Evolutionary conservation across 2,888 invertebrate species (phyloP), one percentile per base, ranked within the genome.

Genomic region (Lomographa bimaculata): DNA sequence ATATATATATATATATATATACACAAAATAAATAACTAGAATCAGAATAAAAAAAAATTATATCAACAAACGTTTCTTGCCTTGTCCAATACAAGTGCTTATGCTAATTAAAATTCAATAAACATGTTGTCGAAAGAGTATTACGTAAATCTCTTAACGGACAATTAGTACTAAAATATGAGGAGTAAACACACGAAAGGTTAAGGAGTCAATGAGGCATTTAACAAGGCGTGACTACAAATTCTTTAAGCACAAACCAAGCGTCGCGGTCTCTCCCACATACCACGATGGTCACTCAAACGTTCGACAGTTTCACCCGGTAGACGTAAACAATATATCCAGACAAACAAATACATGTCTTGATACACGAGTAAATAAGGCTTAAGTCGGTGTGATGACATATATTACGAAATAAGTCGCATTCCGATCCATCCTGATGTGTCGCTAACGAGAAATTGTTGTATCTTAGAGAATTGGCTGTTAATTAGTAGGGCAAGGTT

Each of bases 261-360:
- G 60, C 58, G 62, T 48, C 53, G 51, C 46, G 55, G 54, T 54
- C 57, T 62, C 70, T 66, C 65, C 64, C 60, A 70, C 75, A 72
- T 71, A 64, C 79, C 77, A 64, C 76, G 75, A 64, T 71, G 68
- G 71, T 70, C 72, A 71, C 68, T 71, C 59, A 61, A 65, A 63
- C 61, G 61, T 73, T 73, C 74, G 60, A 73, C 72, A 72, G 62
- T 70, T 73, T 70, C 70, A 67, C 67, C 56, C 50, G 54, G 44
- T 49, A 34, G 60, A 67, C 64, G 71, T 77, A 79, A 79, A 80
- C 79, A 79, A 78, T 52, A 38, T 53, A n/a, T 28, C 12, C 11
- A 3, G 40, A 18, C 47, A 53, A 27, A 28, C 39, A 14, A 70
- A 47, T 58, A 41, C 28, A 40, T 41, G 61, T 14, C 61, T 60